Evolutionary conservation across 2,888 invertebrate species (phyloP).

Genomic region (Linnaemya tessellans): DNA sequence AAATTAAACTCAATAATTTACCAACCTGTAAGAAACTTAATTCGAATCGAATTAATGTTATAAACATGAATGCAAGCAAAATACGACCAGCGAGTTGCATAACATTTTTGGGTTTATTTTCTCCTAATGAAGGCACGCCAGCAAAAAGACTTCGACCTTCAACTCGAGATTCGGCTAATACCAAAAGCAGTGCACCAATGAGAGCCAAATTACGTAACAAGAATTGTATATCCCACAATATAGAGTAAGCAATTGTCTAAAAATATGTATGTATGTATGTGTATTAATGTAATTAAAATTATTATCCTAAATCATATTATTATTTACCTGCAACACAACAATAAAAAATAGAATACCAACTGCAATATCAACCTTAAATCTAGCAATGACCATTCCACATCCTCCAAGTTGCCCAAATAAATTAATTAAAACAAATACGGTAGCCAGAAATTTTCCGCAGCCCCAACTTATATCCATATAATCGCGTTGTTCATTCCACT

Average conservation of each 20-base stretch:
- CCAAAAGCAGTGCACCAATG: slow-evolving; percentile 97
- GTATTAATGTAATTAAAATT: not conserved
- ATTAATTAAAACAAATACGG: slow-evolving; percentile 97
- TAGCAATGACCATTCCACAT: slow-evolving; percentile 96
- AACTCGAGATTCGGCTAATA: slow-evolving; percentile 97
- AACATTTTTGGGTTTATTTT: slow-evolving; percentile 98
- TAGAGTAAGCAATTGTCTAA: slow-evolving; percentile 97
- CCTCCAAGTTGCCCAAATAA: slow-evolving; percentile 97
- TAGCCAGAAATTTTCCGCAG: slow-evolving; percentile 96
- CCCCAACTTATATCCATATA: slow-evolving; percentile 99
- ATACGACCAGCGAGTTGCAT: slow-evolving; percentile 97
- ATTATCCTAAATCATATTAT: slow-evolving; percentile 58
- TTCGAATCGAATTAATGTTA: slow-evolving; percentile 97
- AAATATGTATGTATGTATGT: slow-evolving; percentile 10
- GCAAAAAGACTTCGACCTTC: slow-evolving; percentile 98
- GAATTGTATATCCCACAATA: slow-evolving; percentile 99
- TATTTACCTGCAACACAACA: slow-evolving; percentile 97
- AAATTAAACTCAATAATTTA: not conserved
- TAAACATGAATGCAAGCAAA: slow-evolving; percentile 98
- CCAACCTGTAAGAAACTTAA: slow-evolving; percentile 92
- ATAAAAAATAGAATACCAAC: slow-evolving; percentile 97
- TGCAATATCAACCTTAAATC: slow-evolving; percentile 95
- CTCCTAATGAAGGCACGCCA: slow-evolving; percentile 95
- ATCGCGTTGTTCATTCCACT: slow-evolving; percentile 98
- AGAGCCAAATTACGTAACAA: slow-evolving; percentile 97